Base-by-base conservation (phyloP, 2,797 vertebrate genomes). In the Fringilla coelebs region DNA sequence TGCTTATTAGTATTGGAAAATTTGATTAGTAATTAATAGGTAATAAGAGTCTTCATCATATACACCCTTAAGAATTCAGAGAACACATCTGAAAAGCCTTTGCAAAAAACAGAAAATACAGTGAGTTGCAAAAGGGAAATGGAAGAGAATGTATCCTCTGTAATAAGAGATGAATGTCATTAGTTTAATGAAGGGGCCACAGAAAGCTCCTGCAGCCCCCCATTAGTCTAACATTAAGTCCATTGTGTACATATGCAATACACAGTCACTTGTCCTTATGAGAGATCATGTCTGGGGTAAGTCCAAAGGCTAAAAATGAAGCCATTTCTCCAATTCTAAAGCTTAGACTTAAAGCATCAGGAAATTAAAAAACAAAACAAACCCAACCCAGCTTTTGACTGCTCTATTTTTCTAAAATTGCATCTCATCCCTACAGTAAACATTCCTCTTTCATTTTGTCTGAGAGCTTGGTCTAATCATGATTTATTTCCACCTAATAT, bases 81-180 rank as follows among this genome's bases (percentile, higher is more conserved):
- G 45, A 76, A 75, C 13, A 45, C 11, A 52, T 82, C 24, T 45
- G 32, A 85, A 95, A 92, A 85, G 19, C 28, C 52, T 72, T 75
- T 66, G 61, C n/a, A 71, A 74, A 34, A 88, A 79, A 66, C 26
- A 90, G 36, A 63, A 88, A 90, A 75, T 75, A 68, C 17, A 67
- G 21, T 52, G 58, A 82, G 21, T 63, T 94, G 41, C 38, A 79
- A 87, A 93, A 93, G 14, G 43, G 40, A 41, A 70, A 52, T 21
- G 80, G 71, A 52, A 87, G 60, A 90, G 67, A 93, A 92, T 66
- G 71, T 88, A 45, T 95, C 66, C 55, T 86, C 83, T 94, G 88
- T 95, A 93, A 76, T 68, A 83, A 93, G 88, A 94, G 80, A 91
- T 89, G 49, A 90, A 91, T 95, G 90, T 87, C 83, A 85, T 87